phyloP scores from a whole-genome alignment of 64 coral and sea anemone species.

The Montipora efflorescens region DNA sequence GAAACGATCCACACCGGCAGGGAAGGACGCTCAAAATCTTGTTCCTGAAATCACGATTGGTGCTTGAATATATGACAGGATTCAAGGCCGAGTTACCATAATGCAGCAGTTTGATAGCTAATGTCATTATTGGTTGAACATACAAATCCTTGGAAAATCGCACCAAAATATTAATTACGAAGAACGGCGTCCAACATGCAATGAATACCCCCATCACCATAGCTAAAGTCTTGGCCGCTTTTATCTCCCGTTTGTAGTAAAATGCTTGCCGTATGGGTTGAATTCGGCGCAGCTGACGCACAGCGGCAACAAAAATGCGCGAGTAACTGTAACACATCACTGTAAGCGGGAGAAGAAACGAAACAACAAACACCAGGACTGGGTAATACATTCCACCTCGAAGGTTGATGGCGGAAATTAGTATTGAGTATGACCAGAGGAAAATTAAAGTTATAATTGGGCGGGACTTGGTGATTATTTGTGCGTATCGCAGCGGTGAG shows the following conservation, averaged over 20 bases:
- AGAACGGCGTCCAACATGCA: constrained; percentile 86
- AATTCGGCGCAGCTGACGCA: constrained; percentile 71
- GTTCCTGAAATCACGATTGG: constrained; percentile 63
- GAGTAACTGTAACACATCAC: constrained; percentile 84
- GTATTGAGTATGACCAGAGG: constrained; percentile 70
- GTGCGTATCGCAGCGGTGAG: constrained; percentile 75
- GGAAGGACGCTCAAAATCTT: constrained; percentile 72
- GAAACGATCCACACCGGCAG: constrained; percentile 15
- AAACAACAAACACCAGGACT: constrained; percentile 73
- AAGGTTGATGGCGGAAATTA: constrained; percentile 44
- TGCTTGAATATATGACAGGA: constrained; percentile 63
- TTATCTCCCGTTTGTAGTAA: constrained; percentile 87
- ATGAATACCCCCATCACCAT: constrained; percentile 93
- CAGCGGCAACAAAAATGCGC: constrained; percentile 69
- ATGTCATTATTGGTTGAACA: constrained; percentile 5
- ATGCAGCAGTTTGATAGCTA: constrained; percentile 57
- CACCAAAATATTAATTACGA: constrained; percentile 74
- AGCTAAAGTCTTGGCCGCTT: constrained; percentile 87
- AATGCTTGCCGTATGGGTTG: constrained; percentile 78
- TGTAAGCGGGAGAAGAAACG: constrained; percentile 73
- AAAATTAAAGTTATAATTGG: constrained; percentile 42
- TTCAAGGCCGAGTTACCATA: constrained; percentile 73
- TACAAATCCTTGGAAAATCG: not conserved
- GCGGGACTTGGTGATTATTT: constrained; percentile 74
- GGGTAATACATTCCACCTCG: constrained; percentile 53